Percentiles rank a stretch among this genome's conserved stretches.
phyloP scores from a whole-genome alignment of 1,140 invertebrate species.

The Trachymyrmex septentrionalis region DNA sequence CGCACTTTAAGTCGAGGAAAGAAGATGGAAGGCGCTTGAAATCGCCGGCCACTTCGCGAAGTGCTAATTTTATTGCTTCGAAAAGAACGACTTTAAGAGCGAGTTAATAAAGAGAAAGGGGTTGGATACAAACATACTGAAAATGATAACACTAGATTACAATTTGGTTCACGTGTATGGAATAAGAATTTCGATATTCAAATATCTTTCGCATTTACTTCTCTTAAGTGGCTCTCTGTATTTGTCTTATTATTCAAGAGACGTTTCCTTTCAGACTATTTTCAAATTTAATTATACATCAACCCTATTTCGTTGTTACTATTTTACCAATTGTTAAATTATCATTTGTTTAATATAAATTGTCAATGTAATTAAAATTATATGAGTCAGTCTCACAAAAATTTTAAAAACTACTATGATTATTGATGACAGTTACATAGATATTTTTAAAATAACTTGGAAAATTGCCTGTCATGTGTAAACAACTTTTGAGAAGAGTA shows the following conservation, averaged over 20 bases:
- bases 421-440: not conserved
- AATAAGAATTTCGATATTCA: no score
- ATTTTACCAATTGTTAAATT: not conserved
- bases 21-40: not conserved
- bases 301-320: not conserved
- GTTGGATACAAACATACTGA: conserved; percentile 5
- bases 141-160: not conserved
- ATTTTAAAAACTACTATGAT: not conserved
- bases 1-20: not conserved
- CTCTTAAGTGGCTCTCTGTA: not conserved
- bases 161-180: not conserved
- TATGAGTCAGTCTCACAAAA: not conserved
- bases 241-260: not conserved
- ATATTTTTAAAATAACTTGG: conserved; percentile 36
- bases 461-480: conserved; percentile 17
- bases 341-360: no score
- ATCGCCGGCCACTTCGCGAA: not conserved
- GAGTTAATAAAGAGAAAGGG: not conserved
- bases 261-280: not conserved
- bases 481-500: conserved; percentile 19
- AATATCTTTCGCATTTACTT: not conserved
- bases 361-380: not conserved
- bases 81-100: not conserved
- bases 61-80: conserved; percentile 4
- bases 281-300: not conserved